These are phyloP conservation scores for Piaya cayana DNA, from an alignment of 2,113 vertebrate species.

Conservation along the genomic window DNA sequence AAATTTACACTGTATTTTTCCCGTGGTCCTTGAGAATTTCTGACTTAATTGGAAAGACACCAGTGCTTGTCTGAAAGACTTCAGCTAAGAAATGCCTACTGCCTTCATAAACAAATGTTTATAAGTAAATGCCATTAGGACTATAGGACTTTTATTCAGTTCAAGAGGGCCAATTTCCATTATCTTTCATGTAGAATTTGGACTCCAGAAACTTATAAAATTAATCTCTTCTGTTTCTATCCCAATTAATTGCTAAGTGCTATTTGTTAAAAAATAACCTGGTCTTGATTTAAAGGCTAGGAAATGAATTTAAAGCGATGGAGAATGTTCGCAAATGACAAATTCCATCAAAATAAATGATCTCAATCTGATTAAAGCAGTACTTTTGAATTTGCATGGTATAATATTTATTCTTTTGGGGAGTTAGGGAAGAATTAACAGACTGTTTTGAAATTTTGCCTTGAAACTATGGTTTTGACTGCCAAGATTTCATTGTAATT, in stretches of 20 bases:
- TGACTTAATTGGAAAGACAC: neutral
- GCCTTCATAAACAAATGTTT: neutral
- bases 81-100: neutral
- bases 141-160: neutral
- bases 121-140: neutral
- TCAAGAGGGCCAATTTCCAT: neutral
- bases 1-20: neutral
- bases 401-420: neutral
- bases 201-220: neutral
- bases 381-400: neutral
- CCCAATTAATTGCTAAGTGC: neutral
- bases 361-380: neutral
- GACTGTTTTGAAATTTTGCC: neutral
- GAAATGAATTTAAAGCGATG: neutral
- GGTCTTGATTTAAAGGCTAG: neutral
- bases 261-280: conserved; percentile 4
- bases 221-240: neutral
- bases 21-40: neutral
- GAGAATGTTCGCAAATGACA: conserved; percentile 24
- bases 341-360: neutral
- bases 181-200: neutral
- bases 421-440: neutral
- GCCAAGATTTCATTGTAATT: conserved; percentile 4
- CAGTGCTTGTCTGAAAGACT: neutral
- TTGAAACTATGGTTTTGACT: neutral